Evolutionary conservation across 2,888 invertebrate genomes (phyloP), one percentile per base, ranked within the genome.

Genomic region (Caprella mutica): DNA sequence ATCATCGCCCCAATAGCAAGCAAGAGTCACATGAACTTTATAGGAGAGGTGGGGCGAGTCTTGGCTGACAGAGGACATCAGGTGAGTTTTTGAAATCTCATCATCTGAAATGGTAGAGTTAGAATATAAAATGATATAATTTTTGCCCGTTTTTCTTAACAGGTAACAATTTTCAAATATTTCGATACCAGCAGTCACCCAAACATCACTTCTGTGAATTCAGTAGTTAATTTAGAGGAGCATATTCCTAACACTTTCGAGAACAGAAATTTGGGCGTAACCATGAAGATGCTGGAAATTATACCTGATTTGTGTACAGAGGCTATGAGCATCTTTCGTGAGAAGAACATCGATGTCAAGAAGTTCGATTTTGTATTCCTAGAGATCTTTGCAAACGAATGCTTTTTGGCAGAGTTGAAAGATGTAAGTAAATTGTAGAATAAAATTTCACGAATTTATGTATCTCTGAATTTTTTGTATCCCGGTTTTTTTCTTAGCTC

Each of bases 11-110:
- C 55, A 14, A 38, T 59, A 12, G 39, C 51, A 21, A 50, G 55
- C 52, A 52, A 52, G 30, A 59, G 59, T 39, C 59, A 59, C 46
- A 52, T 44, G 39, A 55, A 55, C 33, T 55, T 59, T 27, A 55
- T 39, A 26, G 51, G 50, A 26, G 55, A 46, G 9, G 40, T 59
- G 12, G 52, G 33, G 14, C 46, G 52, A n/a, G 42, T 46, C 12
- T 35, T 59, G 40, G 59, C 59, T 26, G 44, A 39, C 19, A 26
- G 43, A 12, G 55, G 52, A 9, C 50, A 52, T n/a, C 59, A 59
- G 52, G 59, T 56, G 8, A 5, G 52, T 21, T 33, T 33, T 14
- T 33, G 33, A 8, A 33, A 33, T 33, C 33, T 33, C n/a, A n/a
- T n/a, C n/a, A n/a, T n/a, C n/a, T n/a, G n/a, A n/a, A n/a, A n/a